Percentiles rank a stretch among this genome's conserved stretches.
phyloP scores from a whole-genome alignment of 2,797 vertebrate genomes.

The Pachyuromys duprasi region DNA sequence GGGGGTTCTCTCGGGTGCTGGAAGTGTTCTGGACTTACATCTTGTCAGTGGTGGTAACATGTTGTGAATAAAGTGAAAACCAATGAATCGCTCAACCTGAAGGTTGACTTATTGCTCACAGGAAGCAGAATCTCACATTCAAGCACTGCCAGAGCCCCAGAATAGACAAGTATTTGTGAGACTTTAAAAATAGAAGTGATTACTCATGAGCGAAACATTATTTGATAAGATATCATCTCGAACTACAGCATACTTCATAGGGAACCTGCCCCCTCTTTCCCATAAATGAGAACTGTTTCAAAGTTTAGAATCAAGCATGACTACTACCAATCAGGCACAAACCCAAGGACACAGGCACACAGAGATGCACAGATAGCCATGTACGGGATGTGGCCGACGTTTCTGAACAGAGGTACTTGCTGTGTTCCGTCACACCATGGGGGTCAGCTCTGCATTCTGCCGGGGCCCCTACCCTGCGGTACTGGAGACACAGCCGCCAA shows the following conservation, averaged over 20 bases:
- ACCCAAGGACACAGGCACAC: neutral
- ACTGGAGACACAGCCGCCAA: neutral
- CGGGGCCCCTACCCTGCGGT: neutral
- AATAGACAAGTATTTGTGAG: conserved; percentile 21
- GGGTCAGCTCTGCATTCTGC: too few species aligned
- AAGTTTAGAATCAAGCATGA: neutral
- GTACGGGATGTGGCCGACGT: neutral
- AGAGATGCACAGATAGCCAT: neutral
- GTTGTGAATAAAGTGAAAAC: neutral
- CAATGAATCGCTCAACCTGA: neutral
- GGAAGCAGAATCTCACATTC: neutral
- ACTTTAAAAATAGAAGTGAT: conserved; percentile 60
- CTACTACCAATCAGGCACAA: neutral
- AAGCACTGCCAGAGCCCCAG: neutral
- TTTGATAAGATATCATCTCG: conserved; percentile 55
- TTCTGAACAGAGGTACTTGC: neutral
- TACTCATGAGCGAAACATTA: conserved; percentile 37
- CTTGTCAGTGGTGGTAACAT: neutral
- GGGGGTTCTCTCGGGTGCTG: neutral
- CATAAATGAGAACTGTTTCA: conserved; percentile 36
- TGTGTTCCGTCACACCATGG: neutral
- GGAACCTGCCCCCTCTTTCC: neutral
- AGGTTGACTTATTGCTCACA: conserved; percentile 9
- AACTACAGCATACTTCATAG: conserved; percentile 18
- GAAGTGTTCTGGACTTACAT: neutral